Conservation (phyloP, 2,113 vertebrate genomes). For the Colistium nudipinnis region DNA sequence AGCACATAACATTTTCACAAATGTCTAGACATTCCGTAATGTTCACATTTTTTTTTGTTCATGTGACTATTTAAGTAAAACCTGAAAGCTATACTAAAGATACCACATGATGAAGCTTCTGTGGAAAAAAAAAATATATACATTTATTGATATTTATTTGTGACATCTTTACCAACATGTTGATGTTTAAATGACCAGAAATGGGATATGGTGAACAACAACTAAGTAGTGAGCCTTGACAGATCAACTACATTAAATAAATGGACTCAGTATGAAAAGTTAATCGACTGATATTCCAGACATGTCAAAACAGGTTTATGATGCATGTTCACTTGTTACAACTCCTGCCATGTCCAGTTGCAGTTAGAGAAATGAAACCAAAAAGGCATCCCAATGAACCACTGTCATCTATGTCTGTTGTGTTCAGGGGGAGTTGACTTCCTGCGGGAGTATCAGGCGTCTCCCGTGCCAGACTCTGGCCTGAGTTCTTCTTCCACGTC, state of each 20-base stretch:
- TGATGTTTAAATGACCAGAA: background rate
- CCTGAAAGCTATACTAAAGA: no score
- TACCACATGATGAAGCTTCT: background rate
- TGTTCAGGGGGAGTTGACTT: constrained; percentile 88
- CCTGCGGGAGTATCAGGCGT: constrained; percentile 90
- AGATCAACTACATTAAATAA: background rate
- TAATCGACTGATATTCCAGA: constrained; percentile 35
- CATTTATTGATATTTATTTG: background rate
- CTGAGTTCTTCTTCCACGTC: constrained; percentile 96
- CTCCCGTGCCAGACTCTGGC: constrained; percentile 93
- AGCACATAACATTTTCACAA: constrained; percentile 44
- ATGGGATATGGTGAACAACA: background rate
- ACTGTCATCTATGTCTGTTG: constrained; percentile 9
- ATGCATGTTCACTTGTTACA: background rate
- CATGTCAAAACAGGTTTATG: constrained; percentile 16
- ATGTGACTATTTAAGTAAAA: constrained; percentile 11
- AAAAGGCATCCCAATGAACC: background rate
- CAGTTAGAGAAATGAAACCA: background rate
- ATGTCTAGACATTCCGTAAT: constrained; percentile 51
- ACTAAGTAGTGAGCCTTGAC: background rate
- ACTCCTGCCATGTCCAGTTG: background rate
- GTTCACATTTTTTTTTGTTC: constrained; percentile 3
- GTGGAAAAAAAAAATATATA: no score
- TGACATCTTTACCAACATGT: background rate
- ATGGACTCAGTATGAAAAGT: background rate